Conservation (phyloP, 2,888 invertebrate genomes). For the Gastracanthus pulcherrimus region DNA sequence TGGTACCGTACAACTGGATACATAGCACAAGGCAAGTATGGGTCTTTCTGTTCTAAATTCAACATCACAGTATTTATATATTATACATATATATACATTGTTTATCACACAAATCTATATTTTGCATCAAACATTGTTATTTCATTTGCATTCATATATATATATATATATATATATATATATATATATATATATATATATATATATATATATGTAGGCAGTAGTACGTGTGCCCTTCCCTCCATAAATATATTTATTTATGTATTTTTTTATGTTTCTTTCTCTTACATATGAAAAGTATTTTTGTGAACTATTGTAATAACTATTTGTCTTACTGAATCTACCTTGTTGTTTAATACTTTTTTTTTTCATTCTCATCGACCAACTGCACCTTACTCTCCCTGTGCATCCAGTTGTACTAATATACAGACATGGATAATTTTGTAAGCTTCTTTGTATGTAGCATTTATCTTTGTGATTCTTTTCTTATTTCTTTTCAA, state of each 20-base stretch:
- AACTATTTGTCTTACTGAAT: conserved; percentile 6
- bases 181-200: too few relatives aligned
- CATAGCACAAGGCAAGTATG: conserved; percentile 77
- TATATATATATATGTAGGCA: conserved; percentile 60
- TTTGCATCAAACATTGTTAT: conserved; percentile 53
- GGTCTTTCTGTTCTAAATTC: conserved; percentile 62
- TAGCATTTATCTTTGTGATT: conserved; percentile 52
- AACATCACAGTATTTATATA: conserved; percentile 50
- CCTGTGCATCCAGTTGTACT: conserved; percentile 75
- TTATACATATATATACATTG: conserved; percentile 43
- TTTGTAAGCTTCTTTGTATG: conserved; percentile 50
- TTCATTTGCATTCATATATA: conserved; percentile 57
- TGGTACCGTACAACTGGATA: conserved; percentile 76
- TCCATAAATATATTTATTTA: conserved; percentile 35
- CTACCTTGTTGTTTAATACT: conserved; percentile 53
- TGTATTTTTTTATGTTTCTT: conserved; percentile 27
- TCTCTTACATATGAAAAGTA: neutral
- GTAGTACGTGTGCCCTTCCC: conserved; percentile 60
- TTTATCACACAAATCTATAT: conserved; percentile 52
- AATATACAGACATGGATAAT: conserved; percentile 60
- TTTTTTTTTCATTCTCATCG: conserved; percentile 60
- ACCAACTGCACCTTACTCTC: conserved; percentile 59
- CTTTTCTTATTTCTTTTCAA: neutral
- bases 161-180: too few relatives aligned
- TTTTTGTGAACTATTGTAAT: conserved; percentile 13